phyloP scores from a whole-genome alignment of 2,113 vertebrate genomes.

The Spilogale gracilis region DNA sequence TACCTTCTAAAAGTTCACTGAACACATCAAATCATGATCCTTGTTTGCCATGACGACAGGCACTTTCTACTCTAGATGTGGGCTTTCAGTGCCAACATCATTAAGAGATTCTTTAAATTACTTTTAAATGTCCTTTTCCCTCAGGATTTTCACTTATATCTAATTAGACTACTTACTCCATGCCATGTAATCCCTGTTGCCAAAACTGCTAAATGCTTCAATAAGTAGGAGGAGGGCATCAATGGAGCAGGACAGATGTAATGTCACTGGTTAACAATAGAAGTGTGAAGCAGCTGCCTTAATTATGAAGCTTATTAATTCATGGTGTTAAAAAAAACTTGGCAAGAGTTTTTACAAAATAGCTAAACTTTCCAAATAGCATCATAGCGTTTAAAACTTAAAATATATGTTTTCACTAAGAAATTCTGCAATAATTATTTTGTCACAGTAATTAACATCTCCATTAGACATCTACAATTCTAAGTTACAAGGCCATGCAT shows the following conservation, averaged over 20 bases:
- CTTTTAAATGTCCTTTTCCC: conserved; percentile 88
- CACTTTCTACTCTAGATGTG: conserved; percentile 76
- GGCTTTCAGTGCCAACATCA: conserved; percentile 87
- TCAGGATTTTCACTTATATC: conserved; percentile 90
- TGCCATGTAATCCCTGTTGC: conserved; percentile 90
- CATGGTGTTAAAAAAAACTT: conserved; percentile 80
- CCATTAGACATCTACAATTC: conserved; percentile 70
- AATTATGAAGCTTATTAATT: conserved; percentile 92
- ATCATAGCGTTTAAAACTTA: conserved; percentile 81
- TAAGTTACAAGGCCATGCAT: conserved; percentile 20
- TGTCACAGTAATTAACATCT: conserved; percentile 77
- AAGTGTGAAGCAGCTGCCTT: conserved; percentile 91
- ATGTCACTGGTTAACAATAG: conserved; percentile 90
- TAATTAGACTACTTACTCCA: conserved; percentile 92
- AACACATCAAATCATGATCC: conserved; percentile 63
- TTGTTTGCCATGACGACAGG: conserved; percentile 72
- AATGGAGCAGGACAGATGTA: conserved; percentile 92
- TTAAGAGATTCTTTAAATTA: conserved; percentile 91
- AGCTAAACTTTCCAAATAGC: conserved; percentile 79
- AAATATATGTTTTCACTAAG: conserved; percentile 81
- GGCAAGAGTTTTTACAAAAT: conserved; percentile 83
- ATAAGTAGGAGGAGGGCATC: conserved; percentile 88
- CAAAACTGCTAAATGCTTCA: conserved; percentile 93
- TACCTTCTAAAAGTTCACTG: conserved; percentile 67
- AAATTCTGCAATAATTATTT: conserved; percentile 76